Evolutionary conservation across 2,113 vertebrate genomes (phyloP).

Genomic region (Chamaea fasciata): DNA sequence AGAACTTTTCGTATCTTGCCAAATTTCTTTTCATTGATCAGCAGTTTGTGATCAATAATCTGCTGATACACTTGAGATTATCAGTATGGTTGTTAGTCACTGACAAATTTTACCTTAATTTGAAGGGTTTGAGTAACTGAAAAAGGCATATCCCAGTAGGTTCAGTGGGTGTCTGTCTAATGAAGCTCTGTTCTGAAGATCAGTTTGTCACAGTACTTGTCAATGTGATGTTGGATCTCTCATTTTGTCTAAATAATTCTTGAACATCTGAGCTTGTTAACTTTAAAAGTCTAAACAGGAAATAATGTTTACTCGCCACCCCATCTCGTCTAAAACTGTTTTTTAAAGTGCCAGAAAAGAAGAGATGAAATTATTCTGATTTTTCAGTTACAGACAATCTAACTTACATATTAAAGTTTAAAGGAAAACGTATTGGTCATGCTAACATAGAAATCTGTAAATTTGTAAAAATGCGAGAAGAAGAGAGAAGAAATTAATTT

Average conservation of each 20-base stretch:
- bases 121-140: neutral
- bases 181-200: neutral
- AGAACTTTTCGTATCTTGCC: neutral
- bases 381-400: neutral
- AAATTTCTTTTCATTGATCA: neutral
- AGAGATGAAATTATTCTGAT: neutral
- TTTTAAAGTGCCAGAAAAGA: neutral
- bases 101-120: neutral
- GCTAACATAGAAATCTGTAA: neutral
- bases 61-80: neutral
- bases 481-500: neutral
- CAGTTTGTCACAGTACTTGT: fast-evolving
- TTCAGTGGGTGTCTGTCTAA: neutral
- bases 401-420: neutral
- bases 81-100: neutral
- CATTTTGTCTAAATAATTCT: neutral
- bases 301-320: neutral
- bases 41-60: neutral
- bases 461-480: neutral
- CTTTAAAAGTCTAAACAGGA: neutral
- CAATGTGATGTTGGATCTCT: neutral
- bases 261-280: neutral
- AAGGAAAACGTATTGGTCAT: neutral
- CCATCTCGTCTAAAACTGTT: neutral
- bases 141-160: neutral